A percentile compares a stretch with the other conserved stretches of the same genome.
phyloP scores from a whole-genome alignment of 2,797 vertebrate genomes.

The Lagorchestes hirsutus region DNA sequence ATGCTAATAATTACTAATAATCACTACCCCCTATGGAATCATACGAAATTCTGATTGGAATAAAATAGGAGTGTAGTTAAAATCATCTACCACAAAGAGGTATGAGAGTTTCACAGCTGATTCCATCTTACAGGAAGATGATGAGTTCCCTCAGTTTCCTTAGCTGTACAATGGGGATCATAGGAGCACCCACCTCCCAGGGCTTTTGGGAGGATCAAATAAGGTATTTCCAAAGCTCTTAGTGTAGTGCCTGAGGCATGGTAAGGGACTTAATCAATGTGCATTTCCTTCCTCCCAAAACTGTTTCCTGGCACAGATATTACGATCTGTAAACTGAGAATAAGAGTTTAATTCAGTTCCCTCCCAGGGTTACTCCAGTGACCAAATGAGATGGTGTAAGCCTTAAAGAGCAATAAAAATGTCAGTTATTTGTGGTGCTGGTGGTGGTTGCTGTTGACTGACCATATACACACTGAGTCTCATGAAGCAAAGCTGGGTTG shows the following conservation, averaged over 20 bases:
- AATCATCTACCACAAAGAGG: not conserved
- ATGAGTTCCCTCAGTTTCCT: not conserved
- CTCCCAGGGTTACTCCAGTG: not conserved
- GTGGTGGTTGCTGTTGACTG: not conserved
- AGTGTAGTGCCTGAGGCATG: not conserved
- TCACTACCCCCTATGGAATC: not conserved
- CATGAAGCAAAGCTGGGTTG: not conserved
- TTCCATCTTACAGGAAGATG: not conserved
- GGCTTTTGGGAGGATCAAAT: not conserved
- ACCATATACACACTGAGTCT: not conserved
- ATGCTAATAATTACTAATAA: not conserved
- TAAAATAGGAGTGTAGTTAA: not conserved
- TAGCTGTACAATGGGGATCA: not conserved
- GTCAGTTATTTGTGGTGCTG: not conserved
- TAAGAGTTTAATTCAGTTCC: not conserved
- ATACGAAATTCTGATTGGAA: not conserved
- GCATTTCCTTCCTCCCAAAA: not conserved
- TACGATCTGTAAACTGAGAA: not conserved
- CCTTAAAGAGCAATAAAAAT: not conserved
- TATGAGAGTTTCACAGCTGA: not conserved
- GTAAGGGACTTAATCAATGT: not conserved
- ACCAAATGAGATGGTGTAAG: not conserved
- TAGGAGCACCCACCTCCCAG: not conserved
- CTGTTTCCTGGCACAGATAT: not conserved
- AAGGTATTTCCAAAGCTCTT: not conserved